Conservation (phyloP, 2,797 vertebrate genomes). For the Rhynchotus rufescens region DNA sequence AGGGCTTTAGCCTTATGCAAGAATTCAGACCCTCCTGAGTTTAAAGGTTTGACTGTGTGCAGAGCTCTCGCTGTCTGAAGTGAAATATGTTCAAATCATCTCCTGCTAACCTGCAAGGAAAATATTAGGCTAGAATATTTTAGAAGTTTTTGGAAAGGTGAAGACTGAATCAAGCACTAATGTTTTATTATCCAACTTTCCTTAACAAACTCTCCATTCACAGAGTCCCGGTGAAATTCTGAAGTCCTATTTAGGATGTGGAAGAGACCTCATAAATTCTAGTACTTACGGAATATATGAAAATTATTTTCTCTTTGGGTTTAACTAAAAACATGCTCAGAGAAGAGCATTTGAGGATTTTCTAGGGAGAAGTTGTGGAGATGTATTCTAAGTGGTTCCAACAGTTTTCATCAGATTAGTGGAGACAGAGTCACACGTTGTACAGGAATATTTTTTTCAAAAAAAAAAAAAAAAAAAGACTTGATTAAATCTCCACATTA, state of each 20-base stretch:
- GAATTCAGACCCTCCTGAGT: not conserved
- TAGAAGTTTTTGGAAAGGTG: not conserved
- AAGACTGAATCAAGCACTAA: conserved; percentile 3
- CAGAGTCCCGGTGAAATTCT: not conserved
- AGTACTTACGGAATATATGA: not conserved
- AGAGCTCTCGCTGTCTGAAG: not conserved
- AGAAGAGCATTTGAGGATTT: conserved; percentile 1
- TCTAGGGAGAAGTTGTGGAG: not conserved
- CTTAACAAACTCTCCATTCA: conserved; percentile 38
- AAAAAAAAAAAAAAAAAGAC: not conserved
- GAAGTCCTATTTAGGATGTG: conserved; percentile 11
- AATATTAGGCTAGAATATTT: conserved; percentile 29
- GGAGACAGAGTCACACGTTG: not conserved
- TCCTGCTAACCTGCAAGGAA: not conserved
- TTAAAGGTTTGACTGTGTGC: not conserved
- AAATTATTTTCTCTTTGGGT: conserved; percentile 23
- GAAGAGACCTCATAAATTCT: not conserved
- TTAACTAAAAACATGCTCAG: not conserved
- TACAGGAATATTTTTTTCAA: not conserved
- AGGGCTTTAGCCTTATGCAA: not conserved
- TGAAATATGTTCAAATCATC: not conserved
- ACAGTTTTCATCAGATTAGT: not conserved
- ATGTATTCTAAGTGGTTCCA: not conserved
- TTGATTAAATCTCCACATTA: not conserved
- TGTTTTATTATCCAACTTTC: conserved; percentile 33